Evolutionary conservation across 2,797 vertebrate genomes (phyloP).

Genomic region (Vultur gryphus): DNA sequence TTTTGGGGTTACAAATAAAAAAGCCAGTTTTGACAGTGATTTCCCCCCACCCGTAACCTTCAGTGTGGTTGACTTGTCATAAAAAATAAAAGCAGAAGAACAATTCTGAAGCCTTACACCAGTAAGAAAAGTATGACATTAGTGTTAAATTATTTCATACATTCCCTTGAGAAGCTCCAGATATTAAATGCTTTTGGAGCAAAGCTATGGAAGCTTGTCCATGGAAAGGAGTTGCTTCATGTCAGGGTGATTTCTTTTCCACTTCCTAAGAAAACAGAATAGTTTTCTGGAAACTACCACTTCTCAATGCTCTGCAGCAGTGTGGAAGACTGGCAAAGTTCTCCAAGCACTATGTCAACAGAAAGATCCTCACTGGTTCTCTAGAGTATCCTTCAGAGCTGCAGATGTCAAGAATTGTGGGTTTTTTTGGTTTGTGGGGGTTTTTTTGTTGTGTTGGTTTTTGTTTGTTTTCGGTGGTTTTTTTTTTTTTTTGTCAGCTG

Average conservation of each 20-base stretch:
- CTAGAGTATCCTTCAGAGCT: not conserved
- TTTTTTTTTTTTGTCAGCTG: not conserved
- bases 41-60: fast-evolving
- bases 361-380: not conserved
- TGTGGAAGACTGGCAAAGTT: not conserved
- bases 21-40: not conserved
- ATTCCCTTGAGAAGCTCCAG: not conserved
- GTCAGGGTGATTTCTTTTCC: not conserved
- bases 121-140: not conserved
- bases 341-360: not conserved
- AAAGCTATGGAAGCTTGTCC: not conserved
- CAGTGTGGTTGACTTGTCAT: not conserved
- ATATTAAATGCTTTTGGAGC: not conserved
- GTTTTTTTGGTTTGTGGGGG: not conserved
- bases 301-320: not conserved
- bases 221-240: not conserved
- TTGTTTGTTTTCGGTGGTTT: not conserved
- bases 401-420: not conserved
- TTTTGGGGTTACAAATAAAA: not conserved
- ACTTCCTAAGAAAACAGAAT: not conserved
- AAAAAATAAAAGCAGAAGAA: not conserved
- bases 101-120: not conserved
- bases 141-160: not conserved
- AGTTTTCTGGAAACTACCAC: not conserved
- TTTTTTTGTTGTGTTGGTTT: too few relatives aligned